Percentiles rank a stretch among this genome's conserved stretches.
phyloP scores from a whole-genome alignment of 92 coral and sea anemone species.

The Porites divaricata region DNA sequence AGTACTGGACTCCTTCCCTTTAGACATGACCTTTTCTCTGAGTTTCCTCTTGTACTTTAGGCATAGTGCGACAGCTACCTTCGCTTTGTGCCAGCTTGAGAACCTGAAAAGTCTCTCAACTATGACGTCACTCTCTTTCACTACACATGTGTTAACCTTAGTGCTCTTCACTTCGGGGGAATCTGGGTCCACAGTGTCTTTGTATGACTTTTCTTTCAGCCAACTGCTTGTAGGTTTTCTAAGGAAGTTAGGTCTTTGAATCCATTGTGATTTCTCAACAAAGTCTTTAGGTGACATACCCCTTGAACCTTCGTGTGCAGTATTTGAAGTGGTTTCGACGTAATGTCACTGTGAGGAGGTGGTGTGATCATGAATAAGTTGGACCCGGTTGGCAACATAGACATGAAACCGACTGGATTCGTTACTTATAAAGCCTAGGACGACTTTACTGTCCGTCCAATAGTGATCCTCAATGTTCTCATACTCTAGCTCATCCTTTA shows the following conservation, averaged over 20 bases:
- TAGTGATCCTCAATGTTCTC: constrained; percentile 29
- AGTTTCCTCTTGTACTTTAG: no score
- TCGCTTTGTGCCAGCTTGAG: constrained; percentile 62
- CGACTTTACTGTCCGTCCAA: constrained; percentile 74
- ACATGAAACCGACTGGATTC: constrained; percentile 64
- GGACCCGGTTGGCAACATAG: constrained; percentile 63
- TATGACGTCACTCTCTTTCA: constrained; percentile 47
- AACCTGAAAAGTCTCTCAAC: constrained; percentile 56
- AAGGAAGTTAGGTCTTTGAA: constrained; percentile 60
- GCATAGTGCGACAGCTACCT: neutral
- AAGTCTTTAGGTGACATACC: constrained; percentile 64
- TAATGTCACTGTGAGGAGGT: constrained; percentile 63
- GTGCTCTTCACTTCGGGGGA: constrained; percentile 62
- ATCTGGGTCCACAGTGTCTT: constrained; percentile 40
- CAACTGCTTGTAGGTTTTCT: constrained; percentile 44
- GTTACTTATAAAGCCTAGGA: constrained; percentile 62
- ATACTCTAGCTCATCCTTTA: no score
- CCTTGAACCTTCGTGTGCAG: constrained; percentile 71
- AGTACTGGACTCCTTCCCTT: no score
- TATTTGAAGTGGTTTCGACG: constrained; percentile 40
- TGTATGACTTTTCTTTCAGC: constrained; percentile 45
- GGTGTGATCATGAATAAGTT: constrained; percentile 49
- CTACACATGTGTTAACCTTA: constrained; percentile 37
- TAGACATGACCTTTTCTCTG: no score
- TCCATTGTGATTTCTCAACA: constrained; percentile 64